phyloP scores from a whole-genome alignment of 1,140 invertebrate genomes.

The Uloborus diversus region DNA sequence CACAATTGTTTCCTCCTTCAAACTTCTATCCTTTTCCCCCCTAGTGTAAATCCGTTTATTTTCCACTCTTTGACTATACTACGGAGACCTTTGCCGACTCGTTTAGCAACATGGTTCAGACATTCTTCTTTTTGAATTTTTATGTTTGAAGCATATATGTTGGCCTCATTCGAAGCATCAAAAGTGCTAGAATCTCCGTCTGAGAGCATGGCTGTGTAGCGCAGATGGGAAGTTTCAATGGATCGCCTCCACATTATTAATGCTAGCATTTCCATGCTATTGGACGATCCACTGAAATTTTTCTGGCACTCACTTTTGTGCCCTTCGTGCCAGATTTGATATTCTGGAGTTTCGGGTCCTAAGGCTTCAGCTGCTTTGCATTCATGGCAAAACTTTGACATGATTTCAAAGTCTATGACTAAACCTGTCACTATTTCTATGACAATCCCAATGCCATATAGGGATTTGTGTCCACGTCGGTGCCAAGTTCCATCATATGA shows the following conservation, averaged over 20 bases:
- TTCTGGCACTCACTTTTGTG: neutral
- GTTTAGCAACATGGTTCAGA: neutral
- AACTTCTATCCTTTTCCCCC: no score
- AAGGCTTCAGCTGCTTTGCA: neutral
- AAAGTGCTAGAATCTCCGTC: neutral
- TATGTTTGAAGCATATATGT: neutral
- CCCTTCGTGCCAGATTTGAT: neutral
- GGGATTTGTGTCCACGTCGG: slow-evolving; percentile 28
- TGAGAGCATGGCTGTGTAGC: neutral
- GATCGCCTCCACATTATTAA: neutral
- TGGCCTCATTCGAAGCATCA: neutral
- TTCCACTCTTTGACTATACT: neutral
- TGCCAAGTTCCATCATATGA: slow-evolving; percentile 56
- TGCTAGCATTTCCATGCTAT: neutral
- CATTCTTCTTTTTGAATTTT: neutral
- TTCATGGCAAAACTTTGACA: no score
- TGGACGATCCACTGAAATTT: neutral
- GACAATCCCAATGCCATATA: slow-evolving; percentile 18
- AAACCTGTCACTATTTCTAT: slow-evolving; percentile 43
- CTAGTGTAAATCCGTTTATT: no score
- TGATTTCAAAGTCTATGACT: slow-evolving; percentile 44
- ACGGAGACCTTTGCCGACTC: neutral
- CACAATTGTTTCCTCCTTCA: no score
- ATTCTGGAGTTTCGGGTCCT: neutral
- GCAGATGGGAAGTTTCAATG: neutral